Evolutionary conservation across 1,140 invertebrate genomes (phyloP).

Genomic region (Drosophila rufa): DNA sequence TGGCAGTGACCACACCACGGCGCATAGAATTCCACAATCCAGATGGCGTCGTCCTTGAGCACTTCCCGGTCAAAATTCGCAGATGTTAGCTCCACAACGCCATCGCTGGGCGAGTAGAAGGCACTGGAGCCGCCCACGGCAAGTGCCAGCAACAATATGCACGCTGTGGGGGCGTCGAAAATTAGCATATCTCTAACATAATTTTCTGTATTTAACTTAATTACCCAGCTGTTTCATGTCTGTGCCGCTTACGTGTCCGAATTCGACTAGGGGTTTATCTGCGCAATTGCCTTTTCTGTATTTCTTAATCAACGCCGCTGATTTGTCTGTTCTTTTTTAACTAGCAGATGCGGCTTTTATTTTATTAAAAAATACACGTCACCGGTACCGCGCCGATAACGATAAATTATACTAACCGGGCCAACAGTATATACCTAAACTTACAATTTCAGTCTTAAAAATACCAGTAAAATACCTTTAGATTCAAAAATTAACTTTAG

Average conservation of each 20-base stretch:
- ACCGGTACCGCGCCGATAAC: slow-evolving; percentile 11
- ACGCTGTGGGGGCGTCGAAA: slow-evolving; percentile 34
- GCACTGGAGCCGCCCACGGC: slow-evolving; percentile 85
- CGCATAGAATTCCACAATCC: slow-evolving; percentile 95
- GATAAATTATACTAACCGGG: background rate
- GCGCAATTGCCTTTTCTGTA: background rate
- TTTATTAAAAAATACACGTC: slow-evolving; percentile 38
- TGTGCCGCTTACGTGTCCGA: slow-evolving; percentile 21
- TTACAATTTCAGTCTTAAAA: too few species aligned
- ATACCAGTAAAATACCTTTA: too few species aligned
- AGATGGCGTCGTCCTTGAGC: slow-evolving; percentile 93
- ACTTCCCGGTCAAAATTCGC: slow-evolving; percentile 96
- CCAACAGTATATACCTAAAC: too few species aligned
- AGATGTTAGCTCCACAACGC: slow-evolving; percentile 96
- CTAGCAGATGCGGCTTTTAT: slow-evolving; percentile 19
- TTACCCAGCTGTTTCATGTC: slow-evolving; percentile 21
- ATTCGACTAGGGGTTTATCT: background rate
- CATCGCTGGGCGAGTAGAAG: slow-evolving; percentile 92
- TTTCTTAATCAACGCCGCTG: slow-evolving; percentile 23
- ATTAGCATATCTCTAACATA: slow-evolving; percentile 5
- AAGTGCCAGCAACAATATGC: slow-evolving; percentile 59
- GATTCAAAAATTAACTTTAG: too few species aligned
- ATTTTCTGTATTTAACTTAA: background rate
- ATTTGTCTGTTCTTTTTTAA: background rate
- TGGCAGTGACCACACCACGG: slow-evolving; percentile 97